A percentile compares a stretch with the other conserved stretches of the same genome.
phyloP scores from a whole-genome alignment of 2,113 vertebrate genomes.

The Aldabrachelys gigantea region DNA sequence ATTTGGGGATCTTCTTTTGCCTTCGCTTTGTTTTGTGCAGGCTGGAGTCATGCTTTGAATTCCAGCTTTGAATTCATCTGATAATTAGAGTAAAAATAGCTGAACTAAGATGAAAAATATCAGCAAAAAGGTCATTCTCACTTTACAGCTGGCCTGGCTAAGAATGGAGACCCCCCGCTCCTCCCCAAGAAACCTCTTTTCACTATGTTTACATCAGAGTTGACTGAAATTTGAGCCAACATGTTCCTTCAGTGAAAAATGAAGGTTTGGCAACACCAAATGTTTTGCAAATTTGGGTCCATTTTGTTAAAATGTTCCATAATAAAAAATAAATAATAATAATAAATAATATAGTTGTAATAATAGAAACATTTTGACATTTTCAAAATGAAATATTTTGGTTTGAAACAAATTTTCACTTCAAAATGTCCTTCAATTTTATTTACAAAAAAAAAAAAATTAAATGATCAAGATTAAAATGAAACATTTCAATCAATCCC shows the following conservation, averaged over 20 bases:
- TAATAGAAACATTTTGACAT: not conserved
- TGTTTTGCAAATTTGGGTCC: not conserved
- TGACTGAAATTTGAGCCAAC: not conserved
- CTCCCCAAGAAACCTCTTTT: not conserved
- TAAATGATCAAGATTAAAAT: not conserved
- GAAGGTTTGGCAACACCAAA: not conserved
- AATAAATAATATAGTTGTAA: too few relatives aligned
- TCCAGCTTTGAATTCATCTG: not conserved
- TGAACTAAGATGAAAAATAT: not conserved
- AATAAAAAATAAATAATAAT: not conserved
- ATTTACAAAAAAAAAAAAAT: not conserved
- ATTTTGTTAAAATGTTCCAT: not conserved
- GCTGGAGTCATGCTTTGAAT: rapidly evolving
- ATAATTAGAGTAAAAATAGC: not conserved
- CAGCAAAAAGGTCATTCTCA: not conserved
- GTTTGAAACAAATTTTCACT: not conserved
- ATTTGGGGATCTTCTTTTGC: not conserved
- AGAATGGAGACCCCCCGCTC: not conserved
- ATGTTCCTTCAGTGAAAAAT: not conserved
- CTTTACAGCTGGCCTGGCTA: not conserved
- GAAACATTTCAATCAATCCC: not conserved
- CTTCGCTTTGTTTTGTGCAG: not conserved
- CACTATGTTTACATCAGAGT: not conserved
- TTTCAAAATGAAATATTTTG: not conserved
- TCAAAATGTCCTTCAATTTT: not conserved